Percentiles rank a stretch among this genome's conserved stretches.
Conservation (phyloP, 2,113 vertebrate genomes). For the Sminthopsis crassicaudata region DNA sequence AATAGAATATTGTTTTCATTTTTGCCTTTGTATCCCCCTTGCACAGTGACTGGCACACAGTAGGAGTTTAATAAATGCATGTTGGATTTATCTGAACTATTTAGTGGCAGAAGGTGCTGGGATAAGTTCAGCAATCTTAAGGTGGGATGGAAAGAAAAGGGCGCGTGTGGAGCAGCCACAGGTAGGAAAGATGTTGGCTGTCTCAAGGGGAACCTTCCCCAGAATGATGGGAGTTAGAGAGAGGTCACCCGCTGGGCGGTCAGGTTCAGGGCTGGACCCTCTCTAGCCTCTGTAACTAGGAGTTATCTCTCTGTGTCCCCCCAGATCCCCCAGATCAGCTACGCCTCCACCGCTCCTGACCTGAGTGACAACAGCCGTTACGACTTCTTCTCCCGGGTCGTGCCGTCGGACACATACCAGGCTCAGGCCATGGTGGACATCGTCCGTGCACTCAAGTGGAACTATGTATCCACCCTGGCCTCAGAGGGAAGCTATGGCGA, state of each 20-base stretch:
- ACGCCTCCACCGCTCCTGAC: conserved; percentile 96
- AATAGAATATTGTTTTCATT: background rate
- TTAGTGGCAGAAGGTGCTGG: background rate
- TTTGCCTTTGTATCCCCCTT: background rate
- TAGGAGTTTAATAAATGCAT: background rate
- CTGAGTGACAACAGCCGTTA: conserved; percentile 97
- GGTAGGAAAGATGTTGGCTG: no score
- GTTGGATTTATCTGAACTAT: background rate
- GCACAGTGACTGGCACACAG: background rate
- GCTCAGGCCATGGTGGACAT: conserved; percentile 99
- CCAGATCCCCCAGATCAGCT: conserved; percentile 98
- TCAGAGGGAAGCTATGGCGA: conserved; percentile 97
- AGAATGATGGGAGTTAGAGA: background rate
- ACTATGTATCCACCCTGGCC: conserved; percentile 96
- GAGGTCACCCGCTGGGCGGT: background rate
- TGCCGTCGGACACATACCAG: conserved; percentile 96
- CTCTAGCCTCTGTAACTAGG: background rate
- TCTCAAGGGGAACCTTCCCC: background rate
- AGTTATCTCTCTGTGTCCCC: conserved; percentile 42
- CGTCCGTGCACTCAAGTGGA: conserved; percentile 95
- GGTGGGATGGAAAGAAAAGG: background rate
- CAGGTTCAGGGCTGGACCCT: background rate
- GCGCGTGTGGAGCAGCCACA: background rate
- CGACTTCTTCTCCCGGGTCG: conserved; percentile 97
- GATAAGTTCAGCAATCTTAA: background rate